Conservation (phyloP, 2,797 vertebrate species). For the Sternarchorhynchus goeldii region DNA sequence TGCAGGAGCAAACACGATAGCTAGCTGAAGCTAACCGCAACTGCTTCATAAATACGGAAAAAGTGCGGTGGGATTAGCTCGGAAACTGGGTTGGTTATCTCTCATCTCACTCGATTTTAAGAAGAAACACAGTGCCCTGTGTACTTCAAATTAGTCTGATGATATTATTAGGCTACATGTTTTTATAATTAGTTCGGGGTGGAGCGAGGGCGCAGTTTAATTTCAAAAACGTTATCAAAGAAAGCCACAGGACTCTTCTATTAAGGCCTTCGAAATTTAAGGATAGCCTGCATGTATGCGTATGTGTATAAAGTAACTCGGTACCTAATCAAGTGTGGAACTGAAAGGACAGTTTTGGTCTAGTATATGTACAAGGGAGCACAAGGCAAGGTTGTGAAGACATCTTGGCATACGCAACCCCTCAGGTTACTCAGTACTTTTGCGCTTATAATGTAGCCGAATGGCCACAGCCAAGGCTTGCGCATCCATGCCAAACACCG, state of each 20-base stretch:
- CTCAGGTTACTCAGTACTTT: slow-evolving; percentile 62
- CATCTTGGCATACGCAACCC: slow-evolving; percentile 62
- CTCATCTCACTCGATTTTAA: background rate
- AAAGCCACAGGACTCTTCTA: background rate
- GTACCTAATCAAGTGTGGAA: slow-evolving; percentile 17
- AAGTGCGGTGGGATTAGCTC: background rate
- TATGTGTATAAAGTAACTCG: background rate
- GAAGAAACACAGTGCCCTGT: background rate
- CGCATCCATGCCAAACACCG: slow-evolving; percentile 75
- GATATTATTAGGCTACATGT: too few relatives aligned
- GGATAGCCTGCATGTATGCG: background rate
- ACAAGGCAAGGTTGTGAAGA: slow-evolving; percentile 53
- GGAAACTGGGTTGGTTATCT: background rate
- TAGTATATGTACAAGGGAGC: slow-evolving; percentile 21
- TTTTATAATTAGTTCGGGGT: too few relatives aligned
- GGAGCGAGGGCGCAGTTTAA: background rate
- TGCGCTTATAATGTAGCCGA: slow-evolving; percentile 73
- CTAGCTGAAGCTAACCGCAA: too few relatives aligned
- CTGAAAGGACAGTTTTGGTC: slow-evolving; percentile 1
- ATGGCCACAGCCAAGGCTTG: slow-evolving; percentile 72
- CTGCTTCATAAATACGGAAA: background rate
- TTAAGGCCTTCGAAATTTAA: too few relatives aligned
- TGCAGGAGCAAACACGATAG: background rate
- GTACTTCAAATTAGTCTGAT: too few relatives aligned
- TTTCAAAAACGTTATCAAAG: background rate